These are phyloP conservation scores for Campylorhamphus procurvoides DNA, from an alignment of 2,113 vertebrate species.

Conservation along the genomic window DNA sequence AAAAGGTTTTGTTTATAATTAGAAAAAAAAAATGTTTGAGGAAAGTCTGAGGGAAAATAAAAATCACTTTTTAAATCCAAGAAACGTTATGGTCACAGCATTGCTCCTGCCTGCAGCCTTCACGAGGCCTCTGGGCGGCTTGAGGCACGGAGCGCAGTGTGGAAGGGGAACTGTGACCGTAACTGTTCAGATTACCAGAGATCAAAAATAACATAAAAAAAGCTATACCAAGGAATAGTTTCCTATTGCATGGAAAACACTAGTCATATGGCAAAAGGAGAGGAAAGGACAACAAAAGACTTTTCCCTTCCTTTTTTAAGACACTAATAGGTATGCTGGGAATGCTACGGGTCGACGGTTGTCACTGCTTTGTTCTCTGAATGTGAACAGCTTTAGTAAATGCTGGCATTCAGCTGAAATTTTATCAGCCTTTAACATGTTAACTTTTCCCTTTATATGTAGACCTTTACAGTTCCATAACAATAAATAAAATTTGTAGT, in stretches of 20 bases:
- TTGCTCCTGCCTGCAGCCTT: conserved; percentile 61
- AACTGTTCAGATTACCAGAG: conserved; percentile 80
- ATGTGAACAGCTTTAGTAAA: conserved; percentile 81
- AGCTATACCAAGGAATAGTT: conserved; percentile 81
- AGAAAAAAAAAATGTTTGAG: conserved; percentile 73
- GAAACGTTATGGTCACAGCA: conserved; percentile 81
- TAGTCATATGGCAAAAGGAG: conserved; percentile 88
- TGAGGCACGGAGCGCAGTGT: conserved; percentile 9
- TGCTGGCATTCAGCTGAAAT: conserved; percentile 84
- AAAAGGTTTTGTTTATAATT: conserved; percentile 83
- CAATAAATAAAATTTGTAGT: conserved; percentile 99
- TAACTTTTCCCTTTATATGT: conserved; percentile 92
- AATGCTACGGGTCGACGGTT: conserved; percentile 88
- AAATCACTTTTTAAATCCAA: conserved; percentile 79
- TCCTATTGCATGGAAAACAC: conserved; percentile 86
- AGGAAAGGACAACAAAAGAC: conserved; percentile 75
- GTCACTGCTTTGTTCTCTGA: conserved; percentile 84
- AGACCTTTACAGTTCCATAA: conserved; percentile 93
- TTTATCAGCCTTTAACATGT: conserved; percentile 83
- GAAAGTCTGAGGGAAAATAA: conserved; percentile 66
- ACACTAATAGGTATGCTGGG: conserved; percentile 92
- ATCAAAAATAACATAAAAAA: conserved; percentile 79
- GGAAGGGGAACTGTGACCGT: conserved; percentile 69
- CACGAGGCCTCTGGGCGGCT: not conserved
- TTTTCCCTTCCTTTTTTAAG: conserved; percentile 89